phyloP scores from a whole-genome alignment of 2,888 invertebrate species.

The Lasioglossum oenotherae region DNA sequence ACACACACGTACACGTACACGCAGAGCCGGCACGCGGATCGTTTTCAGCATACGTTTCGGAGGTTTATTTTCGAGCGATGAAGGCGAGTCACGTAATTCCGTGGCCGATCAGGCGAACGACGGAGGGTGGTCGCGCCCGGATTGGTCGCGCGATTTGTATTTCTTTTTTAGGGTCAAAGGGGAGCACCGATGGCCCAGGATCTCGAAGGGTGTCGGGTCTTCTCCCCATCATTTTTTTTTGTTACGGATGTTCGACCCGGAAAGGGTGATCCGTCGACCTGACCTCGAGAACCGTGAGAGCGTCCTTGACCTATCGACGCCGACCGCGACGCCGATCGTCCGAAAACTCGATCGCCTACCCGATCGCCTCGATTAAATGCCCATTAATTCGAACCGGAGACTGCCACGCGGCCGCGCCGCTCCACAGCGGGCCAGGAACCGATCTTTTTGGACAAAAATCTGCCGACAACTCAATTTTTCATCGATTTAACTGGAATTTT shows the following conservation, averaged over 20 bases:
- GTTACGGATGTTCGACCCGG: slow-evolving; percentile 79
- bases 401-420: not conserved
- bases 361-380: not conserved
- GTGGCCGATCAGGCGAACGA: slow-evolving; percentile 60
- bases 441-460: no score
- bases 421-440: no score
- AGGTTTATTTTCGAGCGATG: slow-evolving; percentile 41
- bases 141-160: slow-evolving; percentile 68
- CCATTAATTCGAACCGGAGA: not conserved
- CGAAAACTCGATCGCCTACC: slow-evolving; percentile 61
- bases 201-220: slow-evolving; percentile 65
- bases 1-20: not conserved
- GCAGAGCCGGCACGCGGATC: slow-evolving; percentile 16
- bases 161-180: slow-evolving; percentile 75
- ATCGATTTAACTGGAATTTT: no score
- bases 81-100: slow-evolving; percentile 68
- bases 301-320: slow-evolving; percentile 84
- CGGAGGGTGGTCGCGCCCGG: slow-evolving; percentile 55
- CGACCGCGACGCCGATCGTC: slow-evolving; percentile 74
- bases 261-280: slow-evolving; percentile 84
- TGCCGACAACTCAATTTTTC: no score
- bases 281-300: slow-evolving; percentile 81
- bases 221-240: slow-evolving; percentile 62
- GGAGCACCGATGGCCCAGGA: slow-evolving; percentile 73
- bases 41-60: slow-evolving; percentile 38